Base-by-base conservation (phyloP, 2,113 vertebrate genomes). In the Carassius carassius region DNA sequence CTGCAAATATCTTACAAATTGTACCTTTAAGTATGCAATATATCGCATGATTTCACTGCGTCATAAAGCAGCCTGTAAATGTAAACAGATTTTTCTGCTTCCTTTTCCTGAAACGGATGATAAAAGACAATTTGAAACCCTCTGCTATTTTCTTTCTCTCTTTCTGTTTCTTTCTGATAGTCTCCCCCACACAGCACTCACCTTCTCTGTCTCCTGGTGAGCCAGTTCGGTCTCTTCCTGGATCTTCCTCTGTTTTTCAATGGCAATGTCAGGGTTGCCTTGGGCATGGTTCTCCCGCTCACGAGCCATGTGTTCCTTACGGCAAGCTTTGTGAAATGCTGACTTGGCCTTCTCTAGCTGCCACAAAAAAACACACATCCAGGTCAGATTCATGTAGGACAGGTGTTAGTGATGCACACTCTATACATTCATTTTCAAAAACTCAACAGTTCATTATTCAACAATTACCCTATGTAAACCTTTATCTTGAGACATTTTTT, bases 311-410 rank as follows among this genome's bases (percentile, higher is more conserved):
- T 95, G 92, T 92, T 86, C 92, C 72, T 90, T 94, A 8, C 92
- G 93, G 65, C 92, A 91, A 58, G 92, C 92, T 86, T 94, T 94
- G 74, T 95, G 95, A 88, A 93, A 96, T 2, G 91, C 91, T 0
- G 80, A 85, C 75, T 90, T 90, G 25, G 89, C 93, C 85, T 95
- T 95, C 54, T 96, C 95, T 90, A 95, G 86, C 95, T 96, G 91
- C n/a, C 37, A 73, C 1, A 70, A 82, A 81, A 9, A n/a, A 12
- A 83, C 1, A 69, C 1, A 3, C 1, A 84, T 4, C 67, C 63
- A 44, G 17, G 67, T 84, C 11, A 81, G 44, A 23, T 32, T 49
- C n/a, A 23, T 49, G 19, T n/a, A 60, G 21, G 9, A 21, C 56
- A 60, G 54, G 6, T 17, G 54, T 65, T 7, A 60, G 19, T 60